Base-by-base conservation (phyloP, 2,113 vertebrate species). In the Zosterops hypoxanthus region DNA sequence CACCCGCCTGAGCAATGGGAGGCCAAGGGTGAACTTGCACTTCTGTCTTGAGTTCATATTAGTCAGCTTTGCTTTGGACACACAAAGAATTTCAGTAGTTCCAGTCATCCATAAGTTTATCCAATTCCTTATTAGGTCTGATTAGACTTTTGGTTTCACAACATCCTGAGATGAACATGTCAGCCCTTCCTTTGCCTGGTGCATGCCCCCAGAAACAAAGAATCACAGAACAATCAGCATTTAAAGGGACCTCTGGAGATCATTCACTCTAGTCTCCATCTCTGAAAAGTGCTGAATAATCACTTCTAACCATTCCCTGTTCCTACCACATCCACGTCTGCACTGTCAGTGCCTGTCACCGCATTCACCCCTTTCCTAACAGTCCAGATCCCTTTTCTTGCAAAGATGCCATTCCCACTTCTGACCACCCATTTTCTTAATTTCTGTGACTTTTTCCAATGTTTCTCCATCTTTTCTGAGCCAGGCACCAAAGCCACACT, bases 1-100 rank as follows among this genome's bases (percentile, higher is more conserved):
- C 10, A 44, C 23, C 15, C 0, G 0, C 19, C 28, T 3, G 5
- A 69, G 60, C 42, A 56, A 57, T 3, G 5, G 33, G 36, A 75
- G 11, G n/a, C 28, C 14, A 7, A 61, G 17, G 15, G 15, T 80
- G 42, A 93, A 47, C 29, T 80, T 73, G 47, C 55, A 56, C 24
- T 23, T 42, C 26, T 6, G 7, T 61, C 41, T 25, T 23, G 14
- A 36, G 44, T n/a, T 65, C 46, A 55, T 34, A 22, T 13, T 46
- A 44, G 34, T 59, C 57, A 55, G 50, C 39, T 73, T 65, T 60
- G 22, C 19, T 76, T 59, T 33, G 28, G 26, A 55, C 50, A 39
- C 9, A 1, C 15, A 34, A 56, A 44, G 15, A 49, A 49, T 64
- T 59, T 44, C 26, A 55, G 31, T 29, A 44, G 24, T 39, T 75